Conservation (phyloP, 2,113 vertebrate species). For the Protomyctophum bolini region DNA sequence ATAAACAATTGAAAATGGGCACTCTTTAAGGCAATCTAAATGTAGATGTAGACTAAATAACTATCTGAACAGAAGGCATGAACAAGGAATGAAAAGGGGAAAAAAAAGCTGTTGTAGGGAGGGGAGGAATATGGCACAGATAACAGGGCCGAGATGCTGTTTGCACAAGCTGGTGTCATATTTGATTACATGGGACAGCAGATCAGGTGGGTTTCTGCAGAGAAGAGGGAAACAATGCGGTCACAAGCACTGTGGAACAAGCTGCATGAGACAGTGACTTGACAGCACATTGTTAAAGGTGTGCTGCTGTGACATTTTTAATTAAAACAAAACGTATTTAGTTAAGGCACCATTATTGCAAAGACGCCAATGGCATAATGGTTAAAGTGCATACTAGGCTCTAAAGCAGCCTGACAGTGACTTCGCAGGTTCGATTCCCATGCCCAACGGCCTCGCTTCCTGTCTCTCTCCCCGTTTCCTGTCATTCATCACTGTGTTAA, state of each 20-base stretch:
- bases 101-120: not conserved
- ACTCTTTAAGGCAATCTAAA: slow-evolving; percentile 23
- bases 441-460: no score
- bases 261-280: not conserved
- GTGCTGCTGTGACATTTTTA: no score
- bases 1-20: slow-evolving; percentile 20
- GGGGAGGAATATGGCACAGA: slow-evolving; percentile 20
- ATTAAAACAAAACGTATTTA: no score
- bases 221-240: not conserved
- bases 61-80: slow-evolving; percentile 43
- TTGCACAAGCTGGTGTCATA: slow-evolving; percentile 62
- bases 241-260: slow-evolving; percentile 11
- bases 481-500: no score
- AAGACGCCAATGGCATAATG: no score
- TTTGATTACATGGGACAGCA: slow-evolving; percentile 52
- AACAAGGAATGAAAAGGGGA: not conserved
- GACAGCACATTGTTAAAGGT: not conserved
- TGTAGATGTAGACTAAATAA: slow-evolving; percentile 3
- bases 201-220: slow-evolving; percentile 36
- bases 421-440: no score
- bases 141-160: slow-evolving; percentile 52
- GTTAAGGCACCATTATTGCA: no score
- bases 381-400: no score
- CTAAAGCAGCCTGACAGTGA: no score
- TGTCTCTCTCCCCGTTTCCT: no score